Evolutionary conservation across 2,888 invertebrate species (phyloP).

Genomic region (Hartigia nigra): DNA sequence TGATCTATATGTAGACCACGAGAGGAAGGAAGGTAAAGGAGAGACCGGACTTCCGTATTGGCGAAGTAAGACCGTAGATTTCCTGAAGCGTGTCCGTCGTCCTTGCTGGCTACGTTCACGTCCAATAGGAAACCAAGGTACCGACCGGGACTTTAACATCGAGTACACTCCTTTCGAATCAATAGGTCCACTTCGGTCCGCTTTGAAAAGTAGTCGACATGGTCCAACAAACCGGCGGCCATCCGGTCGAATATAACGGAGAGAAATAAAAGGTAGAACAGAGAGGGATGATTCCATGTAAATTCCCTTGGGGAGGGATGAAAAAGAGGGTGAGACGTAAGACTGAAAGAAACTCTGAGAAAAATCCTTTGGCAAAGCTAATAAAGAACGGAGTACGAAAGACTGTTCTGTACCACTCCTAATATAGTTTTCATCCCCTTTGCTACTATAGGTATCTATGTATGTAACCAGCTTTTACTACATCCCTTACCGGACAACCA

Average conservation of each 20-base stretch:
- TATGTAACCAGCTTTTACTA: not conserved
- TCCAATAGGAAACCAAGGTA: conserved; percentile 40
- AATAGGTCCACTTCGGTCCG: conserved; percentile 52
- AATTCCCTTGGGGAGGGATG: not conserved
- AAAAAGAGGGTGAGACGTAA: not conserved
- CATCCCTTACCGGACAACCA: not conserved
- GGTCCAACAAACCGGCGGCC: conserved; percentile 43
- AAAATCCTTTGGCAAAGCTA: not conserved
- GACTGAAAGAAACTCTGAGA: not conserved
- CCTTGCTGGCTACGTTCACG: conserved; percentile 48
- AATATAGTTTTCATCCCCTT: not conserved
- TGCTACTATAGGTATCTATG: not conserved
- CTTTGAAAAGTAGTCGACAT: conserved; percentile 47
- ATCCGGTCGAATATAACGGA: not conserved
- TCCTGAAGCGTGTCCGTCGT: conserved; percentile 49
- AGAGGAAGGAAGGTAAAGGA: not conserved
- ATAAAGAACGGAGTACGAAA: not conserved
- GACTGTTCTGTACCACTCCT: not conserved
- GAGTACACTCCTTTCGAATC: conserved; percentile 58
- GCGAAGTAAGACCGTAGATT: conserved; percentile 48
- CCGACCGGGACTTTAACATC: conserved; percentile 56
- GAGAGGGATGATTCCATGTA: not conserved
- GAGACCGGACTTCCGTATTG: conserved; percentile 2
- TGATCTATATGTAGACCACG: not conserved
- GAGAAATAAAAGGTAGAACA: not conserved